phyloP scores from a whole-genome alignment of 2,888 invertebrate genomes.

The Dorcus parallelipipedus region DNA sequence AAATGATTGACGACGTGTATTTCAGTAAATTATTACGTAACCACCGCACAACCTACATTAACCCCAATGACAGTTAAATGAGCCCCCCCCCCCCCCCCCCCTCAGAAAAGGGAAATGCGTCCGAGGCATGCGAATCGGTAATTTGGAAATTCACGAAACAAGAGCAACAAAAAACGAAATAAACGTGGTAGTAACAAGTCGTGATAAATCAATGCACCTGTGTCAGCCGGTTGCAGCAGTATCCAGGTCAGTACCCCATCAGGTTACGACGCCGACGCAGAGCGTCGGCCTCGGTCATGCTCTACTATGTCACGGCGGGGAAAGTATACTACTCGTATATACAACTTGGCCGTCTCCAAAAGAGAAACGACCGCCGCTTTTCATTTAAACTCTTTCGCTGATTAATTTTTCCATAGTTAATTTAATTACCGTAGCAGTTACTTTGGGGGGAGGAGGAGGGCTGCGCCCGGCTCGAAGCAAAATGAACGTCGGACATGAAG shows the following conservation, averaged over 20 bases:
- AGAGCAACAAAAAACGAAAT: not conserved
- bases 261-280: constrained; percentile 42
- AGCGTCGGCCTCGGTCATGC: constrained; percentile 31
- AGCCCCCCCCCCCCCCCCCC: too few relatives aligned
- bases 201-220: constrained; percentile 41
- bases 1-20: too few relatives aligned
- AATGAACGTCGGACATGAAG: too few relatives aligned
- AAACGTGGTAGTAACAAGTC: not conserved
- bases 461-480: too few relatives aligned
- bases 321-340: constrained; percentile 22
- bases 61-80: too few relatives aligned
- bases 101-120: not conserved
- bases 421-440: too few relatives aligned
- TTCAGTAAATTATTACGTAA: too few relatives aligned
- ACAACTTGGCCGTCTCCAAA: constrained; percentile 23
- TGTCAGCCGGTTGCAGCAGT: constrained; percentile 35
- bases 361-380: constrained; percentile 25
- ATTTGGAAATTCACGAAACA: not conserved
- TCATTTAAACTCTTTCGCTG: not conserved
- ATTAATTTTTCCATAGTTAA: too few relatives aligned
- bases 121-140: not conserved
- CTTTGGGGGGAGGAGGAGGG: too few relatives aligned
- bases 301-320: constrained; percentile 23
- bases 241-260: constrained; percentile 47
- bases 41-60: too few relatives aligned